A percentile compares a stretch with the other conserved stretches of the same genome.
Evolutionary conservation across 2,797 vertebrate species (phyloP).

Genomic region (Ceyx erithaca): DNA sequence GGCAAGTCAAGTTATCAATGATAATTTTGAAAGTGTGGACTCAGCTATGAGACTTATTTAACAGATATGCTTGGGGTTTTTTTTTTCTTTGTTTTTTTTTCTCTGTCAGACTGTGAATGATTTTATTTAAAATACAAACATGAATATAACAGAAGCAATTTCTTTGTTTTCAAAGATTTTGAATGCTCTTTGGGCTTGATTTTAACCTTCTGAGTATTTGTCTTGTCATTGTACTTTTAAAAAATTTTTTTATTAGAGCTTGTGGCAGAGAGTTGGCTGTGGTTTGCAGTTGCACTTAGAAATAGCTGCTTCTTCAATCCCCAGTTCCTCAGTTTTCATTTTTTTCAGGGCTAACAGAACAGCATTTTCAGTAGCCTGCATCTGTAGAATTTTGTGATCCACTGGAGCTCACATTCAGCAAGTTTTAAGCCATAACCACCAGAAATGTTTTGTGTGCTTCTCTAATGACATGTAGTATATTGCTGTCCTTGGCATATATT

Average conservation of each 20-base stretch:
- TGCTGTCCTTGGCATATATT: background rate
- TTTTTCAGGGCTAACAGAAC: background rate
- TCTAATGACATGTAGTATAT: background rate
- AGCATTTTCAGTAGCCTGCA: background rate
- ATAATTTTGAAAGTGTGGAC: background rate
- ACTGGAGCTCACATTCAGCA: background rate
- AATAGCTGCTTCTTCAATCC: background rate
- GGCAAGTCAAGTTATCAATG: background rate
- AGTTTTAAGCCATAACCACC: background rate
- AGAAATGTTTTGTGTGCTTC: background rate
- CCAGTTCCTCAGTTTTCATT: background rate
- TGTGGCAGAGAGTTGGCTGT: background rate
- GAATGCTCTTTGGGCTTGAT: background rate
- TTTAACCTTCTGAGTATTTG: background rate
- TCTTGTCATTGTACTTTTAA: background rate
- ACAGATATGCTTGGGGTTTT: background rate
- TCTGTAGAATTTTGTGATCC: background rate
- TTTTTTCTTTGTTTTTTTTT: background rate
- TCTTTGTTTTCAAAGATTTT: background rate
- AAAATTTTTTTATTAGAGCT: background rate
- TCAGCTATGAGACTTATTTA: background rate
- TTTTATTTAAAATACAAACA: background rate
- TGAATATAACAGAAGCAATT: background rate
- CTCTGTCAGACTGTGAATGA: background rate
- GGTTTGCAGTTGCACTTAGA: background rate